A percentile compares a stretch with the other conserved stretches of the same genome.
These are phyloP conservation scores for Palythoa heliodiscus DNA, from an alignment of 92 coral and sea anemone genomes.

Conservation along the genomic window DNA sequence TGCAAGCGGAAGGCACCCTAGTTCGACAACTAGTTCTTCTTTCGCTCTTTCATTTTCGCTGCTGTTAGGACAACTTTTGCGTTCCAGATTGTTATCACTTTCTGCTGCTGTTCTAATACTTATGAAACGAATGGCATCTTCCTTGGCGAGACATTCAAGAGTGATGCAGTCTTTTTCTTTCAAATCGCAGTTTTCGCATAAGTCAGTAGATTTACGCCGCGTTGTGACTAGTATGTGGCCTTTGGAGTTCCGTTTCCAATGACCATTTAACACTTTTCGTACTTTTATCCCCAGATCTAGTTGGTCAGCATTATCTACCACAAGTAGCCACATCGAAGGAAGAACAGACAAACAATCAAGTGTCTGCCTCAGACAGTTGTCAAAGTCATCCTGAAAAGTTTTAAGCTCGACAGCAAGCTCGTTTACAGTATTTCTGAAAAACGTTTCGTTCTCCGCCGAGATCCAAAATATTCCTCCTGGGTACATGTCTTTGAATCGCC, in stretches of 20 bases:
- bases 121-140: too few species aligned
- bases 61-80: constrained; percentile 43
- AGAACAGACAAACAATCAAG: neutral
- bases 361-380: constrained; percentile 20
- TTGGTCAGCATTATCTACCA: too few species aligned
- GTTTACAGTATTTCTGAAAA: constrained; percentile 38
- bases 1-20: too few species aligned
- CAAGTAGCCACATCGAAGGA: constrained; percentile 30
- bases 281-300: constrained; percentile 12
- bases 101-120: too few species aligned
- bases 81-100: neutral
- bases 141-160: constrained; percentile 23
- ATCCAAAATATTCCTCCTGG: too few species aligned
- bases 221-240: constrained; percentile 43
- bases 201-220: constrained; percentile 21
- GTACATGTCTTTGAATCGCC: too few species aligned
- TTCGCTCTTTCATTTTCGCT: too few species aligned
- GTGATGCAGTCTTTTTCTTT: constrained; percentile 9
- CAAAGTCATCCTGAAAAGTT: constrained; percentile 27
- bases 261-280: constrained; percentile 39
- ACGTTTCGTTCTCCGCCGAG: constrained; percentile 52
- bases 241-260: constrained; percentile 38
- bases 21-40: too few species aligned
- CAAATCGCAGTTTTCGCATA: too few species aligned
- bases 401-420: constrained; percentile 34